These are phyloP conservation scores for Sympetrum striolatum DNA, from an alignment of 2,888 invertebrate genomes.

Conservation along the genomic window DNA sequence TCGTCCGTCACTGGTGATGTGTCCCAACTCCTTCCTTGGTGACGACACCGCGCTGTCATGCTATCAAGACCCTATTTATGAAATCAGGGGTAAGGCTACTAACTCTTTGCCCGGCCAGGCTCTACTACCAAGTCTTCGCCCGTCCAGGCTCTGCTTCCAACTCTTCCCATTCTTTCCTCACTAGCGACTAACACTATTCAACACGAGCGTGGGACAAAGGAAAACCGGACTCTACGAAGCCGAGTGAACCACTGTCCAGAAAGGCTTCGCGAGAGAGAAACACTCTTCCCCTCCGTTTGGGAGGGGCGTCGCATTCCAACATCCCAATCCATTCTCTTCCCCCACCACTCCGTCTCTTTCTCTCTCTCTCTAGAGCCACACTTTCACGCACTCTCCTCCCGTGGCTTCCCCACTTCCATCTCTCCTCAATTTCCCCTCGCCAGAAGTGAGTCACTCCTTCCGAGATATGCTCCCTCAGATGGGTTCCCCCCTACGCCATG, in stretches of 20 bases:
- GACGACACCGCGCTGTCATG: too few species aligned
- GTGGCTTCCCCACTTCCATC: not conserved
- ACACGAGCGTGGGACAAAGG: not conserved
- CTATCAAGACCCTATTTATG: too few species aligned
- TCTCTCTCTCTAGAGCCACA: not conserved
- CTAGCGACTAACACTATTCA: not conserved
- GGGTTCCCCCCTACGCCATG: not conserved
- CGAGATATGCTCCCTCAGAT: not conserved
- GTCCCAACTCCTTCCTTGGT: too few species aligned
- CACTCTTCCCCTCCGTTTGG: not conserved
- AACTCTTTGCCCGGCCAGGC: too few species aligned
- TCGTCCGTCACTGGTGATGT: too few species aligned
- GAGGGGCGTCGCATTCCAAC: not conserved
- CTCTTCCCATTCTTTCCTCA: not conserved
- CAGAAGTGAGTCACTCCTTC: not conserved
- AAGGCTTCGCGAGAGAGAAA: not conserved
- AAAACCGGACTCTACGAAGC: constrained; percentile 4
- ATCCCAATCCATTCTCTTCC: not conserved
- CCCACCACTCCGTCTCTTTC: not conserved
- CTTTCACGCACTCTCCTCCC: not conserved
- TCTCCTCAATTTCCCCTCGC: not conserved
- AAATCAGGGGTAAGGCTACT: too few species aligned
- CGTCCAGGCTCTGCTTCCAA: too few species aligned
- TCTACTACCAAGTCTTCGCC: too few species aligned
- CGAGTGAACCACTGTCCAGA: constrained; percentile 19